These are phyloP conservation scores for Yponomeuta evonymella DNA, from an alignment of 2,888 invertebrate species.

Conservation along the genomic window DNA sequence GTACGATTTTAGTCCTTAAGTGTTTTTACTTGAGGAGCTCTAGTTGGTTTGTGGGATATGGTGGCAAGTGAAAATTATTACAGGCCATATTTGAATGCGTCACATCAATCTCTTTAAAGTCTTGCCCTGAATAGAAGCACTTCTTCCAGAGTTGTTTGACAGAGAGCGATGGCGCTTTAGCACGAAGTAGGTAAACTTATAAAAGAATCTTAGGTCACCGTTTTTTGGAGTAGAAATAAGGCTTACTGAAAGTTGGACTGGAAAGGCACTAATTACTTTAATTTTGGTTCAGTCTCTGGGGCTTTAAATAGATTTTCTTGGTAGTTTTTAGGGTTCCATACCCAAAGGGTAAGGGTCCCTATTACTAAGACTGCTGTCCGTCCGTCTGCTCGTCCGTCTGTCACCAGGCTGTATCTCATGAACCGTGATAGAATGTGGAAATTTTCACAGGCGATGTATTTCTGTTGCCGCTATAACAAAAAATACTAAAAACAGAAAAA, in stretches of 20 bases:
- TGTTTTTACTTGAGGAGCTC: neutral
- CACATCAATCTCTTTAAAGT: slow-evolving; percentile 61
- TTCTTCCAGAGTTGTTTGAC: slow-evolving; percentile 8
- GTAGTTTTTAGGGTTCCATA: no score
- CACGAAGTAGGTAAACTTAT: neutral
- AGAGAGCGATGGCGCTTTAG: neutral
- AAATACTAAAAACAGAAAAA: no score
- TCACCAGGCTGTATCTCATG: no score
- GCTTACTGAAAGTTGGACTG: neutral
- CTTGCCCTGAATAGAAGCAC: slow-evolving; percentile 45
- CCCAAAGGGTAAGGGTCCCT: no score
- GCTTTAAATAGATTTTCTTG: no score
- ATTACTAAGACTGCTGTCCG: no score
- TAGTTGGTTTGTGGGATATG: slow-evolving; percentile 14
- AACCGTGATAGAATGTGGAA: no score
- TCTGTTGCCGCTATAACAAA: no score
- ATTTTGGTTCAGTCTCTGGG: no score
- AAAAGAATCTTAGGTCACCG: neutral
- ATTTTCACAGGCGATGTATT: no score
- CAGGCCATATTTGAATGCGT: slow-evolving; percentile 51
- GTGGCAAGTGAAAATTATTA: slow-evolving; percentile 40
- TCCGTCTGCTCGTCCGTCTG: no score
- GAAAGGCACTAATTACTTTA: no score
- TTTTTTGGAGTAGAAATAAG: neutral
- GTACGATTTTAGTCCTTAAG: neutral